These are phyloP conservation scores for Ostrea denselamellosa DNA, from an alignment of 1,140 invertebrate genomes.

Conservation along the genomic window DNA sequence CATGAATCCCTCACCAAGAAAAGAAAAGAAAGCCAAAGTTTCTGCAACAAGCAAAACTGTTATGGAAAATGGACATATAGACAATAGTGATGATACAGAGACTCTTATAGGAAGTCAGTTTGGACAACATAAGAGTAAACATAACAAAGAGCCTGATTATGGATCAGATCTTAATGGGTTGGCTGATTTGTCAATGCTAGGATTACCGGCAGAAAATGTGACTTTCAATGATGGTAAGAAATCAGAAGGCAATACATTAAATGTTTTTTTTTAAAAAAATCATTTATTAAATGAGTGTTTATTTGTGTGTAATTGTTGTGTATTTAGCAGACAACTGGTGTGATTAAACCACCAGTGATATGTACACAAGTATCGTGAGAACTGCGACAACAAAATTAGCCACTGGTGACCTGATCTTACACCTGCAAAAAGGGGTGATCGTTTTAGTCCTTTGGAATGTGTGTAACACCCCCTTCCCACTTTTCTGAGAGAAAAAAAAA, in stretches of 20 bases:
- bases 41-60: constrained; percentile 66
- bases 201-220: constrained; percentile 55
- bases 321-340: too few relatives aligned
- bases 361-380: too few relatives aligned
- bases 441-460: too few relatives aligned
- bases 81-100: constrained; percentile 66
- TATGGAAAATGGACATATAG: constrained; percentile 66
- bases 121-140: constrained; percentile 57
- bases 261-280: too few relatives aligned
- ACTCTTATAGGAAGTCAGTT: constrained; percentile 67
- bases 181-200: constrained; percentile 52
- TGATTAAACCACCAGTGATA: too few relatives aligned
- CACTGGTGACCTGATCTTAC: too few relatives aligned
- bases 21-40: constrained; percentile 65
- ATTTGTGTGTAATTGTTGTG: too few relatives aligned
- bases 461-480: too few relatives aligned
- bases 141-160: constrained; percentile 54
- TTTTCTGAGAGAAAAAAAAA: too few relatives aligned
- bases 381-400: too few relatives aligned
- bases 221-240: constrained; percentile 57
- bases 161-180: constrained; percentile 56
- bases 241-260: not conserved
- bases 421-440: too few relatives aligned
- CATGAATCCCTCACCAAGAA: constrained; percentile 57
- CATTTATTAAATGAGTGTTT: too few relatives aligned